phyloP scores from a whole-genome alignment of 1,140 invertebrate genomes.

The Zaprionus camerounensis region DNA sequence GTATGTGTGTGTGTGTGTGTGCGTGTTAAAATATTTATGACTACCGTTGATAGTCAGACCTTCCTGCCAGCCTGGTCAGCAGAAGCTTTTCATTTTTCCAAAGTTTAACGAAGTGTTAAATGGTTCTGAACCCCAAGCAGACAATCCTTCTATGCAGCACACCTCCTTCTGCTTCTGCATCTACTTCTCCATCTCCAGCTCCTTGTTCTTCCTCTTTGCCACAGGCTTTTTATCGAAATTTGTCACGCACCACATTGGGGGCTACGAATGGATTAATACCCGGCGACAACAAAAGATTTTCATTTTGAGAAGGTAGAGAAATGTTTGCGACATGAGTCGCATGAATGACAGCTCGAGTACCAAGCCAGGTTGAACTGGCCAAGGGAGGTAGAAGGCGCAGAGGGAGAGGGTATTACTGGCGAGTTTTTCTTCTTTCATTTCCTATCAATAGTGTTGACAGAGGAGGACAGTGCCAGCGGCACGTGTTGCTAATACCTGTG shows the following conservation, averaged over 20 bases:
- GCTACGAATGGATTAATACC: constrained; percentile 68
- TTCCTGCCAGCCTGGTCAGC: constrained; percentile 26
- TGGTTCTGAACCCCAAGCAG: constrained; percentile 36
- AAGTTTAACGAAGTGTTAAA: constrained; percentile 81
- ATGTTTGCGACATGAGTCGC: constrained; percentile 77
- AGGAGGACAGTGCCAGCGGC: constrained; percentile 30
- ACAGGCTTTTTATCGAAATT: constrained; percentile 76
- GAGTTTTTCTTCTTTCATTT: constrained; percentile 1
- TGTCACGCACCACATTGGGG: constrained; percentile 70
- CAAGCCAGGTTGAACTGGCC: neutral
- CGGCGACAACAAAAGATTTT: constrained; percentile 71
- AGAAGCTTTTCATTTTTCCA: constrained; percentile 52
- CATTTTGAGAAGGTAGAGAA: constrained; percentile 56
- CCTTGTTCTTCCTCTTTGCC: constrained; percentile 18
- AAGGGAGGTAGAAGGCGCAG: too few species aligned
- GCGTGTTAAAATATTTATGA: constrained; percentile 72
- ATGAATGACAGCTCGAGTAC: constrained; percentile 65
- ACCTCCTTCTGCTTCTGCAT: neutral
- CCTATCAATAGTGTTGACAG: constrained; percentile 55
- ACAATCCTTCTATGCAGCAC: constrained; percentile 16
- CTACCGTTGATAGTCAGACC: constrained; percentile 21
- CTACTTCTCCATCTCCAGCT: neutral
- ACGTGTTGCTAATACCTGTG: constrained; percentile 77
- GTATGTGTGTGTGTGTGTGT: constrained; percentile 44
- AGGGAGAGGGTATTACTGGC: neutral